phyloP scores from a whole-genome alignment of 2,888 invertebrate genomes.

The Perizoma affinitatum region DNA sequence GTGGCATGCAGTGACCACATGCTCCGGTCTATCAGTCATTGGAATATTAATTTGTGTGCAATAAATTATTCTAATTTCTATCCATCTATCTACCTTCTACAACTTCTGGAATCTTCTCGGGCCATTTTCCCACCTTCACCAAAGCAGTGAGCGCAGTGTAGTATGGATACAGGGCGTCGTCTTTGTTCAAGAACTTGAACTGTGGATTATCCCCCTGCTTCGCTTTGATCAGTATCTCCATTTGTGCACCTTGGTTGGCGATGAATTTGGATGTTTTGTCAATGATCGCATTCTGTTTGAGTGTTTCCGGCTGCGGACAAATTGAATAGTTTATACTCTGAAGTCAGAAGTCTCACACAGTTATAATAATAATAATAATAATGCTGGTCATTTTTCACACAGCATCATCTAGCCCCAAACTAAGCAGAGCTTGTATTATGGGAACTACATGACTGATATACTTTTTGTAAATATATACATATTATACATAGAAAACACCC shows the following conservation, averaged over 20 bases:
- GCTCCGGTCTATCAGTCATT: too few relatives aligned
- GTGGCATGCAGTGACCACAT: too few relatives aligned
- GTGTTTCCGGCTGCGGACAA: conserved; percentile 89
- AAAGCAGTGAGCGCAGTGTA: conserved; percentile 88
- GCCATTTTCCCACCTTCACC: conserved; percentile 72
- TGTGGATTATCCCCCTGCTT: conserved; percentile 97
- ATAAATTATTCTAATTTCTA: background rate
- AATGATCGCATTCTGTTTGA: conserved; percentile 96
- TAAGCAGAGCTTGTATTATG: too few relatives aligned
- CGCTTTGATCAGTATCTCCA: conserved; percentile 99
- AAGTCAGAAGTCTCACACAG: conserved; percentile 23
- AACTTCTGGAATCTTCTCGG: conserved; percentile 61
- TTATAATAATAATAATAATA: too few relatives aligned
- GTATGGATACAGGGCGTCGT: conserved; percentile 92
- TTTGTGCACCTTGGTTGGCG: conserved; percentile 95
- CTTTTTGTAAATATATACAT: too few relatives aligned
- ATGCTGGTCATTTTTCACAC: too few relatives aligned
- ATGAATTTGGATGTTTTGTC: conserved; percentile 97
- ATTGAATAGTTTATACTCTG: conserved; percentile 25
- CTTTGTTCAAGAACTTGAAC: conserved; percentile 96
- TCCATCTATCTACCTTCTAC: conserved; percentile 64
- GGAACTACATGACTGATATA: too few relatives aligned
- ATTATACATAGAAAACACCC: too few relatives aligned
- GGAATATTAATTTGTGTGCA: too few relatives aligned
- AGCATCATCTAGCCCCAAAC: too few relatives aligned